Base-by-base conservation (phyloP, 2,888 invertebrate genomes). In the Gymnoscelis rufifasciata region DNA sequence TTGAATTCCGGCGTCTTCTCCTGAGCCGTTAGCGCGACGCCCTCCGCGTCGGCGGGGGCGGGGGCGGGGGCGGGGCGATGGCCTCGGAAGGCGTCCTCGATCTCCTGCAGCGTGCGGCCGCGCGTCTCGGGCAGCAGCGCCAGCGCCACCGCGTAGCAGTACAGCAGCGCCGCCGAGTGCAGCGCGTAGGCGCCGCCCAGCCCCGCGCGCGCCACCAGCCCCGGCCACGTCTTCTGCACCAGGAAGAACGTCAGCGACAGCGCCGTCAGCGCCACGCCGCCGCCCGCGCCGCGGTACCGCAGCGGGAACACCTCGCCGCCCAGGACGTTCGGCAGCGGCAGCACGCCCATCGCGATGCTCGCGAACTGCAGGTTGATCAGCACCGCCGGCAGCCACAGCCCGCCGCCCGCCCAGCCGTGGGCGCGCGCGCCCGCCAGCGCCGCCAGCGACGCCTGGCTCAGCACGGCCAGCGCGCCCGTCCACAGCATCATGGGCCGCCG, bases 271-370 rank as follows among this genome's bases (percentile, higher is more conserved):
- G 90, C 89, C 3, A 92, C 73, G 0, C 91, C 91, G 0, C 91
- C 89, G 0, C 92, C 92, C 0, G 91, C 68, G 23, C 91, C 91
- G 33, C 91, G 82, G 31, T 89, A 88, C 27, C 87, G 82, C 14
- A 90, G 73, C 1, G 93, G 89, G 57, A 92, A 92, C 0, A 93
- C 81, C 66, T 94, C 93, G 0, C 93, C 92, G 30, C 91, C 90
- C 74, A 93, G 89, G 2, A 92, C 90, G 78, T 91, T 92, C 0
- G 93, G 93, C 38, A 93, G 60, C 0, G 93, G 91, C 3, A 91
- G 74, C 58, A 90, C 78, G 0, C 93, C 92, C 2, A 89, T 72
- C 1, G 88, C 84, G 1, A 91, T 81, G n/a, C 89, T 83, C 1
- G 87, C 76, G n/a, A 89, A 88, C 47, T 91, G 90, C 0, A 79